Base-by-base conservation (phyloP, 37 sponge, comb jelly and placozoan genomes). In the Corticium candelabrum region DNA sequence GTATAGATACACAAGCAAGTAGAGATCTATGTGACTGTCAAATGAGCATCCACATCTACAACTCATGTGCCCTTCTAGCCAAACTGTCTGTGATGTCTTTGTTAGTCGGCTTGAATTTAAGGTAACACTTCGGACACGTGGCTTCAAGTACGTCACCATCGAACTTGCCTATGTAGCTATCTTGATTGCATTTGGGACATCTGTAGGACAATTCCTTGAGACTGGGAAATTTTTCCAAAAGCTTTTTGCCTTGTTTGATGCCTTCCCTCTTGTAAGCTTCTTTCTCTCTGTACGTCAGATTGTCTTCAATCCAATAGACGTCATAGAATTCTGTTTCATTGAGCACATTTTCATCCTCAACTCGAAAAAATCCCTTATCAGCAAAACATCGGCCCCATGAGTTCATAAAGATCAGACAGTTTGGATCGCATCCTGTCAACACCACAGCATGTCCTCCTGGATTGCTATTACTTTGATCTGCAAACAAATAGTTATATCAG, bases 291-390 rank as follows among this genome's bases (percentile, higher is more conserved):
- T 1, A 56, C 39, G 71, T 76, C 3, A 81, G 83, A 34, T 82
- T 77, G 36, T 77, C 77, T 68, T 79, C 77, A n/a, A 32, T 78
- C 83, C 83, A 82, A 77, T 77, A 82, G 69, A 82, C 69, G 56
- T 82, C 83, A 62, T 38, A 82, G 40, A 82, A 82, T 3, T 34
- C 37, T 0, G 37, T 82, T 29, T 5, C 39, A 68, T 77, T 36
- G 4, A 82, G 69, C n/a, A 82, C 83, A 50, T 11, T 77, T 30
- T 34, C 2, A 41, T 76, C 82, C 50, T 81, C 2, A 40, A 81
- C 82, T 75, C 50, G 75, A 39, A 81, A 81, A 33, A 81, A 81
- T 40, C 82, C 82, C 35, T 75, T 57, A 43, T 81, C 82, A 32
- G 43, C 82, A 34, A 34, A 81, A 2, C 74, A 38, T 40, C 35